Evolutionary conservation across 2,113 vertebrate species (phyloP).

Genomic region (Oophaga pumilio): DNA sequence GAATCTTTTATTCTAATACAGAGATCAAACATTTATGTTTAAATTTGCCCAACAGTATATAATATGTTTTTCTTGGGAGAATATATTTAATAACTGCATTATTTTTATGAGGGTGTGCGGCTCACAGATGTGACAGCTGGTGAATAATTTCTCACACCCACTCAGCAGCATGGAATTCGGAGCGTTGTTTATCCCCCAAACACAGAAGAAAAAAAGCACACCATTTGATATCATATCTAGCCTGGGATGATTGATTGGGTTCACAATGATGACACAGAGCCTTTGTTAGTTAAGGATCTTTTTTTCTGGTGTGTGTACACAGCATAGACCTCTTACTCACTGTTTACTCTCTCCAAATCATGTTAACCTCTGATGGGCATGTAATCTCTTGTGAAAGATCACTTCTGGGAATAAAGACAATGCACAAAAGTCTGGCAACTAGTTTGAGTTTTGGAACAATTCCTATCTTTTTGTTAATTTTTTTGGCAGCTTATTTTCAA

Average conservation of each 20-base stretch:
- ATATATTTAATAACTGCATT: slow-evolving; percentile 31
- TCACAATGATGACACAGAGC: background rate
- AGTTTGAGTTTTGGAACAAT: background rate
- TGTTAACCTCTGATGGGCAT: background rate
- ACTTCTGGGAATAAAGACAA: background rate
- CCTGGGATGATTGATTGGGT: slow-evolving; percentile 18
- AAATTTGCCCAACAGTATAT: slow-evolving; percentile 6
- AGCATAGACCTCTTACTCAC: slow-evolving; percentile 20
- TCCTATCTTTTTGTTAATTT: background rate
- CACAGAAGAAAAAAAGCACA: background rate
- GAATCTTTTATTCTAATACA: background rate
- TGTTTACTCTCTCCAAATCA: slow-evolving; percentile 32
- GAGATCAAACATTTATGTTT: background rate
- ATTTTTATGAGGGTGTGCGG: background rate
- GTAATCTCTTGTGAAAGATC: slow-evolving; percentile 3
- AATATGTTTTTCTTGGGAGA: slow-evolving; percentile 22
- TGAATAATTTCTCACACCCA: slow-evolving; percentile 13
- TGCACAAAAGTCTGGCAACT: background rate
- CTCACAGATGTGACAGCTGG: slow-evolving; percentile 28
- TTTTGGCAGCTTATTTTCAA: background rate
- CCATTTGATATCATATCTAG: slow-evolving; percentile 3
- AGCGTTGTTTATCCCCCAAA: background rate
- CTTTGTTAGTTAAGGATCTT: background rate
- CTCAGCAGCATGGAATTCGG: slow-evolving; percentile 11
- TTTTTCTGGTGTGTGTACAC: background rate